Evolutionary conservation across 2,797 vertebrate species (phyloP).

Genomic region (Aeoliscus strigatus): DNA sequence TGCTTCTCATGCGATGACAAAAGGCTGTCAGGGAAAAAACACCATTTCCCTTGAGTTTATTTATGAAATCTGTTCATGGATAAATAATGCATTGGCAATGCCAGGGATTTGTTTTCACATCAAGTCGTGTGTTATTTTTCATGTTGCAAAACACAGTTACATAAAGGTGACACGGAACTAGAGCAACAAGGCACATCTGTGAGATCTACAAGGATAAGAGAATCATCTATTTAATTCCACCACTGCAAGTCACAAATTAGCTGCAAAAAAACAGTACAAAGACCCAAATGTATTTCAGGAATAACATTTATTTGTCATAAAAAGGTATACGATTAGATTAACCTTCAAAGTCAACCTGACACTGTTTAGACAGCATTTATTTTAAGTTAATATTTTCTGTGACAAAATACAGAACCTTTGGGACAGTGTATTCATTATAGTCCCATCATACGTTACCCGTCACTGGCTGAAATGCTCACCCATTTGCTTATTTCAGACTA

Average conservation of each 20-base stretch:
- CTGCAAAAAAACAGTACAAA: too few species aligned
- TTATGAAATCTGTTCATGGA: conserved; percentile 18
- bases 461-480: conserved; percentile 10
- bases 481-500: conserved; percentile 29
- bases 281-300: too few species aligned
- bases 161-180: conserved; percentile 1
- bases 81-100: conserved; percentile 29
- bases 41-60: conserved; percentile 24
- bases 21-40: conserved; percentile 17
- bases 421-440: too few species aligned
- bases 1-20: conserved; percentile 39
- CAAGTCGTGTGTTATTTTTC: conserved; percentile 17
- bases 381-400: too few species aligned
- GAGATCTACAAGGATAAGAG: background rate
- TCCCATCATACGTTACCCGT: too few species aligned
- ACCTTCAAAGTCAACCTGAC: too few species aligned
- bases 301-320: too few species aligned
- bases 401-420: too few species aligned
- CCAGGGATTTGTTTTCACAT: conserved; percentile 33
- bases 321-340: too few species aligned
- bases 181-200: background rate
- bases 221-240: conserved; percentile 1
- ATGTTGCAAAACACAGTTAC: conserved; percentile 8
- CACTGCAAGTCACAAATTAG: background rate
- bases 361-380: too few species aligned